Evolutionary conservation across 1,140 invertebrate genomes (phyloP).

Genomic region (Plutomurus gul): DNA sequence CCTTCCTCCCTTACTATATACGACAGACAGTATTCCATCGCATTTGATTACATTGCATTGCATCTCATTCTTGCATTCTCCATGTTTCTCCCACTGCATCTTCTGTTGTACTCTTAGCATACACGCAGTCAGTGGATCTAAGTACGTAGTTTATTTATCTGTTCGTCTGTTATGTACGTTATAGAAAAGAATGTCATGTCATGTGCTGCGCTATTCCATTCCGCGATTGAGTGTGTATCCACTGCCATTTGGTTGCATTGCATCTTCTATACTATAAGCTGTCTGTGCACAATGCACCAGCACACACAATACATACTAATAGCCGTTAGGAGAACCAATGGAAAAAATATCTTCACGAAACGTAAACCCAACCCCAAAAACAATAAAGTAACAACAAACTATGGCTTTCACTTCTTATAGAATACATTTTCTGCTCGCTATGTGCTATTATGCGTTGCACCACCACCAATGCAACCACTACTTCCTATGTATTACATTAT

Average conservation of each 20-base stretch:
- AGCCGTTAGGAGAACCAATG: background rate
- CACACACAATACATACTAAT: background rate
- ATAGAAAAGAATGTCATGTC: too few species aligned
- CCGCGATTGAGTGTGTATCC: too few species aligned
- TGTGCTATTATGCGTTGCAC: background rate
- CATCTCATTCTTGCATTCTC: background rate
- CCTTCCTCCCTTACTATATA: too few species aligned
- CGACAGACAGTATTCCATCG: background rate
- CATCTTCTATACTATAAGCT: background rate
- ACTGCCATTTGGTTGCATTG: background rate
- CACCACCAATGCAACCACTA: background rate
- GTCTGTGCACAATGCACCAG: background rate
- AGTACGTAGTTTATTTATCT: too few species aligned
- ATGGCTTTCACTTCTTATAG: conserved; percentile 16
- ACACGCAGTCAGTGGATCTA: too few species aligned
- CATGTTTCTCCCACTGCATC: too few species aligned
- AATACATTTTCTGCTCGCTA: background rate
- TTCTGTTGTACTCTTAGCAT: too few species aligned
- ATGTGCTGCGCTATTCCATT: too few species aligned
- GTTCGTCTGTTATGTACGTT: too few species aligned
- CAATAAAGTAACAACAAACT: conserved; percentile 30
- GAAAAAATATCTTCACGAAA: conserved; percentile 11
- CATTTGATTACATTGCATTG: background rate
- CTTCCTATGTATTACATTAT: background rate
- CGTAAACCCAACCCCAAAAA: conserved; percentile 26